Percentiles rank a stretch among this genome's conserved stretches.
Evolutionary conservation across 2,888 invertebrate species (phyloP).

Genomic region (Acrobasis suavella): DNA sequence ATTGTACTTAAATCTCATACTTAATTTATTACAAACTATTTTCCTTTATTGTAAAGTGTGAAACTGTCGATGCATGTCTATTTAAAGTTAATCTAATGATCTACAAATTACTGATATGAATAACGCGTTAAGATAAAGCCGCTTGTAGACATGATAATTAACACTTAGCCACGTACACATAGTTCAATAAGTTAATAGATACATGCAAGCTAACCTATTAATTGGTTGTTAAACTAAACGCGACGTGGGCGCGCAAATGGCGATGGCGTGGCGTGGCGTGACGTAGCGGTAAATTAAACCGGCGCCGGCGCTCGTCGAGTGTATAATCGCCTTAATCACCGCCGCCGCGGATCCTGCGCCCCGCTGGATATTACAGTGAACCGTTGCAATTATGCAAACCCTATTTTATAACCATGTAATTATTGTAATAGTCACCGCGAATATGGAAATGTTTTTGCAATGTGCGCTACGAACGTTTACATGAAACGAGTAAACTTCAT

Average conservation of each 20-base stretch:
- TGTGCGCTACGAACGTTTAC: constrained; percentile 1
- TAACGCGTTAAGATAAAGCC: background rate
- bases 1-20: no score
- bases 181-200: constrained; percentile 22
- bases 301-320: constrained; percentile 41
- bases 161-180: background rate
- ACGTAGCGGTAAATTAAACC: constrained; percentile 54
- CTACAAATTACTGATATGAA: background rate
- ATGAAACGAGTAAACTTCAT: background rate
- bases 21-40: no score
- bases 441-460: constrained; percentile 5
- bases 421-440: constrained; percentile 14
- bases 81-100: no score
- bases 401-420: constrained; percentile 22
- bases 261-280: constrained; percentile 45
- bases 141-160: background rate
- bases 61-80: no score
- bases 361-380: constrained; percentile 22
- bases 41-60: no score
- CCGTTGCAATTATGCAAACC: constrained; percentile 23
- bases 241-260: constrained; percentile 32
- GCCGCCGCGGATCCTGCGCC: constrained; percentile 32
- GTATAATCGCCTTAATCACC: constrained; percentile 53
- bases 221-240: constrained; percentile 50
- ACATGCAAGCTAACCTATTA: constrained; percentile 41